phyloP scores from a whole-genome alignment of 1,140 invertebrate genomes.

The Lordiphosa stackelbergi region DNA sequence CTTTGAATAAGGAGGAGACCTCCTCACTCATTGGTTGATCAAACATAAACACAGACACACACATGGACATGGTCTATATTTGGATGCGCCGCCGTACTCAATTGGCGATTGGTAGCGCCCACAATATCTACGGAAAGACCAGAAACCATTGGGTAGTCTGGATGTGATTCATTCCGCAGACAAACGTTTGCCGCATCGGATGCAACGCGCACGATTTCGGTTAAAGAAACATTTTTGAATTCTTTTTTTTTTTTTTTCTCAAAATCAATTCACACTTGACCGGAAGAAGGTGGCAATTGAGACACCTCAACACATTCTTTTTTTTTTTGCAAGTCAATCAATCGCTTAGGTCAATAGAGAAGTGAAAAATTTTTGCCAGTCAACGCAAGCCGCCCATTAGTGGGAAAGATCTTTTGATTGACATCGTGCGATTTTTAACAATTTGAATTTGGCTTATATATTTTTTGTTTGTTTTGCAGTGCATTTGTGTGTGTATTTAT shows the following conservation, averaged over 20 bases:
- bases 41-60: constrained; percentile 6
- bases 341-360: constrained; percentile 16
- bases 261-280: constrained; percentile 57
- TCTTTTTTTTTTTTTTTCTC: constrained; percentile 1
- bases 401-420: constrained; percentile 24
- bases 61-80: constrained; percentile 43
- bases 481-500: constrained; percentile 13
- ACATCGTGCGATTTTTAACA: constrained; percentile 25
- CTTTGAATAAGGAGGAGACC: constrained; percentile 9
- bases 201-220: constrained; percentile 36
- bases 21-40: constrained; percentile 12
- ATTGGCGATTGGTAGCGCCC: constrained; percentile 39
- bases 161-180: constrained; percentile 55
- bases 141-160: neutral
- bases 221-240: neutral
- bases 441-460: constrained; percentile 13
- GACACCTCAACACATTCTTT: constrained; percentile 49
- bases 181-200: constrained; percentile 56
- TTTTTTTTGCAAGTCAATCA: neutral
- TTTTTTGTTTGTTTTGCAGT: constrained; percentile 43
- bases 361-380: constrained; percentile 38
- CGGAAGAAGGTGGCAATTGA: constrained; percentile 67
- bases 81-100: constrained; percentile 42
- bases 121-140: neutral
- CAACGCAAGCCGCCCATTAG: constrained; percentile 49